Conservation (phyloP, 2,797 vertebrate genomes). For the Sebastes hubbsi region DNA sequence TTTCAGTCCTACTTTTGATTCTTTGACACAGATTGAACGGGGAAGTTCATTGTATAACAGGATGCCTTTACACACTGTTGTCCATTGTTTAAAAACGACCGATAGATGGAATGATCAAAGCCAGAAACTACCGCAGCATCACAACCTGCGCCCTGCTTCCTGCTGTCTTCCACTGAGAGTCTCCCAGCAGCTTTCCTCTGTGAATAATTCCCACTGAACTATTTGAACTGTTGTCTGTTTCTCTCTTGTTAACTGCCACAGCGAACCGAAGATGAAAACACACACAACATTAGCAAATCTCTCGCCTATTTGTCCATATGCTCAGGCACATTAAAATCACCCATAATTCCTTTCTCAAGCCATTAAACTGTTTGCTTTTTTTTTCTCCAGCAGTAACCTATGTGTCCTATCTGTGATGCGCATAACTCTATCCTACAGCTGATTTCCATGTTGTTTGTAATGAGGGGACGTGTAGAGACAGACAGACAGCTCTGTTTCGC, state of each 20-base stretch:
- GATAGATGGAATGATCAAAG: conserved; percentile 20
- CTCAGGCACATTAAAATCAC: conserved; percentile 15
- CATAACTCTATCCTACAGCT: conserved; percentile 40
- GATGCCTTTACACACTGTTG: background rate
- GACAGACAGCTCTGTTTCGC: conserved; percentile 67
- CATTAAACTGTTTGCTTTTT: conserved; percentile 49
- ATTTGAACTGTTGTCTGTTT: conserved; percentile 30
- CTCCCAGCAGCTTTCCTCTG: conserved; percentile 2
- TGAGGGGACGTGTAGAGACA: conserved; percentile 57
- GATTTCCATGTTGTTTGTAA: conserved; percentile 68
- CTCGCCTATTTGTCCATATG: conserved; percentile 16
- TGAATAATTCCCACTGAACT: conserved; percentile 25
- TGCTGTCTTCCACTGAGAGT: background rate
- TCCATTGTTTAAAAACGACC: background rate
- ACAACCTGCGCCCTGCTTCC: background rate
- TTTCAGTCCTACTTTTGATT: background rate
- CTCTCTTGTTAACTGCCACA: conserved; percentile 35
- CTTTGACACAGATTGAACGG: background rate
- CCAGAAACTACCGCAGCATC: background rate
- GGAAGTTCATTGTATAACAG: background rate
- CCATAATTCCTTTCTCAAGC: conserved; percentile 19
- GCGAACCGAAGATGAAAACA: conserved; percentile 17
- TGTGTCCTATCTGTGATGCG: conserved; percentile 45
- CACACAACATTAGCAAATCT: background rate
- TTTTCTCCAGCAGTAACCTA: conserved; percentile 46